phyloP scores from a whole-genome alignment of 2,113 vertebrate genomes.

The Myotis brandtii region DNA sequence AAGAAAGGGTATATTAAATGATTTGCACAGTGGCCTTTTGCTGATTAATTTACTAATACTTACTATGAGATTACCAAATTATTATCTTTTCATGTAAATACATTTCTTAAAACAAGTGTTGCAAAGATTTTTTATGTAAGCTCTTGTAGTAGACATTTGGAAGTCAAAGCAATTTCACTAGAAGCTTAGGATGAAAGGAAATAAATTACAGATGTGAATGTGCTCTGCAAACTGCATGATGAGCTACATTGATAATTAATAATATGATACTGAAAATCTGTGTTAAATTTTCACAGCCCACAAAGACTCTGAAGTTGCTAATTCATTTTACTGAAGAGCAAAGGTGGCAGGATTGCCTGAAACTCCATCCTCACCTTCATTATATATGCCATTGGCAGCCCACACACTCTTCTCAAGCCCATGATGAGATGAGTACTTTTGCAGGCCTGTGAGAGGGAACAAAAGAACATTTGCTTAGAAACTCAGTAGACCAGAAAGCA shows the following conservation, averaged over 20 bases:
- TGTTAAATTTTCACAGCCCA: neutral
- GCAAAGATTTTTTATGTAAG: neutral
- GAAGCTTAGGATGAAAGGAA: neutral
- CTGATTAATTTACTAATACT: slow-evolving; percentile 5
- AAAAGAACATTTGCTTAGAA: slow-evolving; percentile 62
- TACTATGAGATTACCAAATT: neutral
- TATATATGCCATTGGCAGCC: slow-evolving; percentile 21
- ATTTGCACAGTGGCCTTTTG: neutral
- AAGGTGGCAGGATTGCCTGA: neutral
- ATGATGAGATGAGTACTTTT: slow-evolving; percentile 17
- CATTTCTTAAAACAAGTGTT: neutral
- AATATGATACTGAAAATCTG: neutral
- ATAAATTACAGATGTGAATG: neutral
- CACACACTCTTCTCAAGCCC: slow-evolving; percentile 63
- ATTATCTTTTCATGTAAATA: neutral
- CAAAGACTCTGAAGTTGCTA: neutral
- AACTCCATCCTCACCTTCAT: neutral
- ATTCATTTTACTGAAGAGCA: neutral
- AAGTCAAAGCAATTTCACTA: neutral
- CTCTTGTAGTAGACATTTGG: neutral
- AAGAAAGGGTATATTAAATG: neutral
- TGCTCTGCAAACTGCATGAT: neutral
- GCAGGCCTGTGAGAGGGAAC: slow-evolving; percentile 61
- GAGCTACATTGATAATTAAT: neutral
- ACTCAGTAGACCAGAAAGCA: slow-evolving; percentile 71